phyloP scores from a whole-genome alignment of 2,113 vertebrate species.

The Varanus salvator region DNA sequence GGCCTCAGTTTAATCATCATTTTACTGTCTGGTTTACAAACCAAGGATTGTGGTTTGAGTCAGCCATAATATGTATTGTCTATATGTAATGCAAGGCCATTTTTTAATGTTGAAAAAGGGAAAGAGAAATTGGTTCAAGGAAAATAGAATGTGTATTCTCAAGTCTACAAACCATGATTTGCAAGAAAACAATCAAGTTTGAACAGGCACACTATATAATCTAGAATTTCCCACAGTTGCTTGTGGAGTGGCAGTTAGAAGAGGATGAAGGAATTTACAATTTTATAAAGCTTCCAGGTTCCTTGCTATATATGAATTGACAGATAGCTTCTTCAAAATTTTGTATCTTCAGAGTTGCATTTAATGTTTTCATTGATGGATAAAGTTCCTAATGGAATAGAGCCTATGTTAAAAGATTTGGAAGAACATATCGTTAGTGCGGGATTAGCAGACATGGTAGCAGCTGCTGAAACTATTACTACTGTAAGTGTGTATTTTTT shows the following conservation, averaged over 20 bases:
- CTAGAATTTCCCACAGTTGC: not conserved
- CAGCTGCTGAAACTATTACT: constrained; percentile 97
- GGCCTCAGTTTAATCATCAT: not conserved
- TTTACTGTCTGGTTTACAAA: not conserved
- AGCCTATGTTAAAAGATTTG: constrained; percentile 98
- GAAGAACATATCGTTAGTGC: constrained; percentile 99
- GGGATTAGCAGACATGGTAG: constrained; percentile 98
- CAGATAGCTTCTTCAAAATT: constrained; percentile 54
- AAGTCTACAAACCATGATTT: not conserved
- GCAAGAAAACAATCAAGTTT: no score
- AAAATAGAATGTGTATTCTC: not conserved
- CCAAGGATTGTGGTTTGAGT: not conserved
- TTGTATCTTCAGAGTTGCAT: constrained; percentile 87
- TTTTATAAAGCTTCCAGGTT: not conserved
- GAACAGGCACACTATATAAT: not conserved
- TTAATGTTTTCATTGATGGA: constrained; percentile 99
- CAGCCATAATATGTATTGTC: not conserved
- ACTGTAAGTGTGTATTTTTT: constrained; percentile 84
- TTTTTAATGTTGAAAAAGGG: not conserved
- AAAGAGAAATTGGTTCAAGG: not conserved
- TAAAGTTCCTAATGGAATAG: constrained; percentile 97
- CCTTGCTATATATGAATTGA: constrained; percentile 8
- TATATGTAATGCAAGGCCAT: not conserved
- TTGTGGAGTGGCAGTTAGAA: constrained; percentile 16
- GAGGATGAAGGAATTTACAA: not conserved